These are phyloP conservation scores for Eunapius fragilis DNA, from an alignment of 37 sponge, comb jelly and placozoan genomes.

Conservation along the genomic window DNA sequence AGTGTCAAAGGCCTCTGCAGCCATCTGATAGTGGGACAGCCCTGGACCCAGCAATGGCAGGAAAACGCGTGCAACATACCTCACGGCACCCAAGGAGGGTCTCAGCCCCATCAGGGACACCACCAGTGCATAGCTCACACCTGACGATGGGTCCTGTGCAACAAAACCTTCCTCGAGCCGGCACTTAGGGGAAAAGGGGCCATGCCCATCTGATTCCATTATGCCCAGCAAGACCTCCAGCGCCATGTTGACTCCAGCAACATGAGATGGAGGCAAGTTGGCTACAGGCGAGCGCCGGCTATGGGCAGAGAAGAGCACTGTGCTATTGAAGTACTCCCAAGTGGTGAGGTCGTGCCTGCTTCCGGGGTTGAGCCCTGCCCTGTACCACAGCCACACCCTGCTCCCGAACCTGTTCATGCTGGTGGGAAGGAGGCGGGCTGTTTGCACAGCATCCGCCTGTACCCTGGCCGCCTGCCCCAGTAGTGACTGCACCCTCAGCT, in stretches of 20 bases:
- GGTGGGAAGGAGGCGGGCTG: constrained; percentile 9
- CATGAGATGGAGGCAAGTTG: constrained; percentile 8
- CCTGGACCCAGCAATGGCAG: constrained; percentile 52
- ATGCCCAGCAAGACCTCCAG: constrained; percentile 39
- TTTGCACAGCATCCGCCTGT: background rate
- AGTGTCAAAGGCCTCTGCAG: background rate
- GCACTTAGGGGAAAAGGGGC: constrained; percentile 36
- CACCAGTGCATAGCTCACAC: constrained; percentile 41
- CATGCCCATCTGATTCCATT: constrained; percentile 9
- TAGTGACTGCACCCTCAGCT: constrained; percentile 5
- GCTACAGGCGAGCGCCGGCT: constrained; percentile 39
- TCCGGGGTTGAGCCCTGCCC: constrained; percentile 25
- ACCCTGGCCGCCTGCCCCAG: constrained; percentile 7
- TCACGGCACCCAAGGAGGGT: background rate
- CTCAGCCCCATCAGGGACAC: constrained; percentile 21
- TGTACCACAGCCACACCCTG: constrained; percentile 54
- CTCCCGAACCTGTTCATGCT: constrained; percentile 11
- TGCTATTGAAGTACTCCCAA: constrained; percentile 67
- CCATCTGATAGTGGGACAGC: constrained; percentile 27
- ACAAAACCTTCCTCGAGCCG: constrained; percentile 51
- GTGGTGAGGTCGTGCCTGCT: constrained; percentile 24
- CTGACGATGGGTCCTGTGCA: constrained; percentile 36
- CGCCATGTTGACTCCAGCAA: constrained; percentile 36
- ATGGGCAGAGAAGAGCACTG: constrained; percentile 10
- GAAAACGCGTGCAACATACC: constrained; percentile 49